Evolutionary conservation across 2,113 vertebrate genomes (phyloP).

Genomic region (Willisornis vidua): DNA sequence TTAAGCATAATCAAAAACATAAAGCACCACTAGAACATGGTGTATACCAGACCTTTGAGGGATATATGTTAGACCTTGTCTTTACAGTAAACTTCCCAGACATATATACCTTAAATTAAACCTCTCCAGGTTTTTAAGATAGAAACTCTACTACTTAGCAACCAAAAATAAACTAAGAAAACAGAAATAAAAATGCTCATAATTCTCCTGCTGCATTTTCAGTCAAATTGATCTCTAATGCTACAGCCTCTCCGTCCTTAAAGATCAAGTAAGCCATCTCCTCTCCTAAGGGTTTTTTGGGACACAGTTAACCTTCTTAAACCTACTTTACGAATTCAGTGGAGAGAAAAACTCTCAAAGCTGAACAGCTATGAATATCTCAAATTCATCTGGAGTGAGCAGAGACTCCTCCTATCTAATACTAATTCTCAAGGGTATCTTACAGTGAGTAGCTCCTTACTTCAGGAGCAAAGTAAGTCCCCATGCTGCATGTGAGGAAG

Average conservation of each 20-base stretch:
- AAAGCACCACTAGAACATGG: background rate
- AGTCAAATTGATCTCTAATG: background rate
- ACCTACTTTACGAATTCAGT: background rate
- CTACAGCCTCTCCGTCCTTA: background rate
- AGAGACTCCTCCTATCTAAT: background rate
- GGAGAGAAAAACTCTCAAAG: background rate
- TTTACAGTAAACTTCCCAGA: background rate
- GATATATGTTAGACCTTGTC: background rate
- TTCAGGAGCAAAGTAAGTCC: background rate
- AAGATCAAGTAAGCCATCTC: background rate
- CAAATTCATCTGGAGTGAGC: background rate
- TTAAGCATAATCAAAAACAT: background rate
- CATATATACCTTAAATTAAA: background rate
- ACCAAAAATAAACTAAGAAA: background rate
- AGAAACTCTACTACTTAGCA: background rate
- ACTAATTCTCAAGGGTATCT: background rate
- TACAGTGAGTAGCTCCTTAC: background rate
- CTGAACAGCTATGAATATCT: background rate
- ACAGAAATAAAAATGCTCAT: background rate
- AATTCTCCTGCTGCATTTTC: background rate
- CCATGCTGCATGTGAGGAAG: background rate
- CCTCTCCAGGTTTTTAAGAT: background rate
- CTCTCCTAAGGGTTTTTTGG: background rate
- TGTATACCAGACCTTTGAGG: background rate
- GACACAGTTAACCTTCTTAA: background rate